Base-by-base conservation (phyloP, 2,888 invertebrate genomes). In the Epirrita christyi region DNA sequence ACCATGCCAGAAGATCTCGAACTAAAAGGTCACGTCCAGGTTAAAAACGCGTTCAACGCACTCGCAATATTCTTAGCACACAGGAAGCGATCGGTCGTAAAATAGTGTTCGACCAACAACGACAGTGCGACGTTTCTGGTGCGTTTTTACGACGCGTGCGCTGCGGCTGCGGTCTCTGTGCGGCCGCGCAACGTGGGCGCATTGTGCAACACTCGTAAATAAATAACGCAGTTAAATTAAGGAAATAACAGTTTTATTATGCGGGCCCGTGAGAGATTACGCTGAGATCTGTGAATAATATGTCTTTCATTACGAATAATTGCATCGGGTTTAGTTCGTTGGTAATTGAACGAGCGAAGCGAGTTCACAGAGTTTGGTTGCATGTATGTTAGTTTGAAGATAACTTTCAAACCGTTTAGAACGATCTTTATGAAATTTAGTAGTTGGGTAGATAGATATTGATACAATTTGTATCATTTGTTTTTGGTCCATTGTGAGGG, bases 11-110 rank as follows among this genome's bases (percentile, higher is more conserved):
- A 29, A 2, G 11, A 44, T 14, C 15, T 21, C 21, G 2, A 21
- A 21, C 21, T 41, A 41, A 40, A 53, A 57, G 56, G 56, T 57
- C 61, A 50, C 8, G 37, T 50, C 10, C 51, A 56, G 56, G 61
- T 47, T 57, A 54, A 47, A 53, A 60, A 48, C 51, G 52, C 67
- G 67, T 65, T 67, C 65, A 66, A 64, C 61, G 68, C 63, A 57
- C 68, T 60, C 65, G 70, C 62, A 67, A 70, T 75, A 70, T 72
- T 73, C 66, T 64, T 64, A 64, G 69, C 71, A 56, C 70, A 71
- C 80, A 80, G 80, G 80, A 80, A 79, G 77, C 77, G 71, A 78
- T 72, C 69, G 72, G 38, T 80, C 79, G 76, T 80, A 78, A 80
- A 80, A 70, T 70, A 70, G 69, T 68, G 69, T 75, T 73, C 71